These are phyloP conservation scores for Cactoblastis cactorum DNA, from an alignment of 2,888 invertebrate genomes.

Conservation along the genomic window DNA sequence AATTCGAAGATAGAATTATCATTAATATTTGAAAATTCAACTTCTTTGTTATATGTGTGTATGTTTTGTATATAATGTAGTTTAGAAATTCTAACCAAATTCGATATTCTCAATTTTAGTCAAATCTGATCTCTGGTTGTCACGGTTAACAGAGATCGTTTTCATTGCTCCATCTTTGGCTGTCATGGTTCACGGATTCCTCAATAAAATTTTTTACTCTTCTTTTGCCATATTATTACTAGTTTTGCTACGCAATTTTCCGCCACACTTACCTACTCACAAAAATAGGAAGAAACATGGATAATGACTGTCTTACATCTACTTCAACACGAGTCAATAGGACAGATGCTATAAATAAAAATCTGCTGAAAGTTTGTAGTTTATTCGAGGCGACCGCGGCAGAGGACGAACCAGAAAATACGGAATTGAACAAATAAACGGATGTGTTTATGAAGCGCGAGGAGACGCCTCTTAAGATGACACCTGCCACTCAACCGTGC, in stretches of 20 bases:
- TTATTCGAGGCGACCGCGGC: slow-evolving; percentile 21
- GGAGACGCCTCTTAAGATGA: slow-evolving; percentile 3
- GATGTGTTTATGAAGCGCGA: neutral
- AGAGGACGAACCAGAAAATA: slow-evolving; percentile 22
- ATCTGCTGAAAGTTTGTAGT: slow-evolving; percentile 26
- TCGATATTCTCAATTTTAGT: too few species aligned
- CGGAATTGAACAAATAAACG: slow-evolving; percentile 12
- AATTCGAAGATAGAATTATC: too few species aligned
- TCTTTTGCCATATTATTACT: neutral
- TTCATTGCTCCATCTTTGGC: too few species aligned
- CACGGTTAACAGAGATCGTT: neutral
- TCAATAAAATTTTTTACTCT: neutral
- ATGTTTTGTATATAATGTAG: too few species aligned
- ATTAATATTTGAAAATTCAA: too few species aligned
- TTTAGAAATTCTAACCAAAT: too few species aligned
- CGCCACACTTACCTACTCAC: neutral
- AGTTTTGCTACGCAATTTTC: neutral
- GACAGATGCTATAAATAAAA: slow-evolving; percentile 52
- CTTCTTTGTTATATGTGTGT: too few species aligned
- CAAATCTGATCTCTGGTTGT: neutral
- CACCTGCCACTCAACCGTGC: neutral
- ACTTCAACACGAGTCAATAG: slow-evolving; percentile 35
- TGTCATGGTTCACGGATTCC: neutral
- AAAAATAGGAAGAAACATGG: neutral
- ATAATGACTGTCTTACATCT: neutral